Evolutionary conservation across 1,140 invertebrate species (phyloP).

Genomic region (Drosophila persimilis): DNA sequence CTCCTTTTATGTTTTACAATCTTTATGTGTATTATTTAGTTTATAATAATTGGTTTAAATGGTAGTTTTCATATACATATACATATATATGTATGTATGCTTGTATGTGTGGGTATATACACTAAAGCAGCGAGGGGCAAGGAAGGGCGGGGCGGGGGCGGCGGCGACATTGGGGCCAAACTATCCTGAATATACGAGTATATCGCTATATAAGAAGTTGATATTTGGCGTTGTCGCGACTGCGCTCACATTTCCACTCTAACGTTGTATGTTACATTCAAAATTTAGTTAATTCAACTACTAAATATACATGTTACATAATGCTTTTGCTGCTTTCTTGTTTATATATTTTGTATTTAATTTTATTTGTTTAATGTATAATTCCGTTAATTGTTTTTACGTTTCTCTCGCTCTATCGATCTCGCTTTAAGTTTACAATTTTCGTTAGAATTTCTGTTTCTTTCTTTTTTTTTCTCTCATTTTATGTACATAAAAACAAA

Average conservation of each 20-base stretch:
- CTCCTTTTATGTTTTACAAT: conserved; percentile 49
- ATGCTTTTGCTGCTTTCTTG: conserved; percentile 53
- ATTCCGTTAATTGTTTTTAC: conserved; percentile 80
- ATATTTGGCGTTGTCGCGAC: conserved; percentile 39
- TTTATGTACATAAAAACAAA: conserved; percentile 83
- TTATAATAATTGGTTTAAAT: conserved; percentile 62
- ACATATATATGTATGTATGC: conserved; percentile 29
- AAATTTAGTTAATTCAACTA: conserved; percentile 74
- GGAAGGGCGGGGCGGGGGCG: conserved; percentile 4
- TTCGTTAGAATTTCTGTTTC: conserved; percentile 62
- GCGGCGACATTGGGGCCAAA: conserved; percentile 44
- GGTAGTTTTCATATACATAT: conserved; percentile 43
- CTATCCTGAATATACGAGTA: conserved; percentile 40
- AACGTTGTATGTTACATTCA: conserved; percentile 42
- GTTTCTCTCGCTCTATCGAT: conserved; percentile 31
- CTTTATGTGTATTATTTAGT: conserved; percentile 59
- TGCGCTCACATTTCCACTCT: conserved; percentile 39
- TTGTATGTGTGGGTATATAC: conserved; percentile 60
- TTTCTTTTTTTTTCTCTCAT: conserved; percentile 44
- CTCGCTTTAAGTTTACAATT: conserved; percentile 67
- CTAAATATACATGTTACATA: conserved; percentile 62
- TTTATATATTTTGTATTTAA: conserved; percentile 42
- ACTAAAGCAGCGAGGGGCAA: conserved; percentile 47
- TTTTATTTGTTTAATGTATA: conserved; percentile 73
- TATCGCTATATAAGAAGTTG: conserved; percentile 59